Evolutionary conservation across 2,113 vertebrate genomes (phyloP).

Genomic region (Pelecanus crispus): DNA sequence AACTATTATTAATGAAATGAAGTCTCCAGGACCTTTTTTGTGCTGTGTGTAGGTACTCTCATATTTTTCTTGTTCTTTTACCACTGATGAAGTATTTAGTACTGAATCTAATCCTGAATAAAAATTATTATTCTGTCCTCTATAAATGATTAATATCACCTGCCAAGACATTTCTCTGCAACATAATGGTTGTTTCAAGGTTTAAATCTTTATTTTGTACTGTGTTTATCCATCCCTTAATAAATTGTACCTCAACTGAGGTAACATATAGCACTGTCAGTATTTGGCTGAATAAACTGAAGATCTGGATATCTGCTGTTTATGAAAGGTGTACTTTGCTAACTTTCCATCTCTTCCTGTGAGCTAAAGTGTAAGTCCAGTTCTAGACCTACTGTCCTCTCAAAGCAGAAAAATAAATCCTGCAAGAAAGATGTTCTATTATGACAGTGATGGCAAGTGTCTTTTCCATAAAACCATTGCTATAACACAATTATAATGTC

Average conservation of each 20-base stretch:
- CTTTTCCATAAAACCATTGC: background rate
- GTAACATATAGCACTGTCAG: background rate
- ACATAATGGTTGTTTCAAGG: background rate
- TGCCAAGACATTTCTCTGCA: background rate
- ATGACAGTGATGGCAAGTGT: background rate
- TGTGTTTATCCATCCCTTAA: background rate
- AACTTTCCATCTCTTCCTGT: background rate
- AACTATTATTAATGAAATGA: background rate
- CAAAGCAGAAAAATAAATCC: background rate
- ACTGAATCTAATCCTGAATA: background rate
- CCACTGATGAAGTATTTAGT: background rate
- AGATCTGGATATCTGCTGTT: background rate
- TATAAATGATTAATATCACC: background rate
- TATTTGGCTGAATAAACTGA: background rate
- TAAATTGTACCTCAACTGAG: background rate
- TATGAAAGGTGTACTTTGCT: background rate
- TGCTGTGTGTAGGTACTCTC: background rate
- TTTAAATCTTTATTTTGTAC: background rate
- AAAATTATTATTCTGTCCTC: background rate
- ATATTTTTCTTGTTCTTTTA: background rate
- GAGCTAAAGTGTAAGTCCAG: background rate
- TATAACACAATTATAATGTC: background rate
- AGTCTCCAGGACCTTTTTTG: background rate
- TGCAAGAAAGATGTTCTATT: background rate
- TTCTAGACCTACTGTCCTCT: background rate